Evolutionary conservation across 2,888 invertebrate species (phyloP).

Genomic region (Blera fallax): DNA sequence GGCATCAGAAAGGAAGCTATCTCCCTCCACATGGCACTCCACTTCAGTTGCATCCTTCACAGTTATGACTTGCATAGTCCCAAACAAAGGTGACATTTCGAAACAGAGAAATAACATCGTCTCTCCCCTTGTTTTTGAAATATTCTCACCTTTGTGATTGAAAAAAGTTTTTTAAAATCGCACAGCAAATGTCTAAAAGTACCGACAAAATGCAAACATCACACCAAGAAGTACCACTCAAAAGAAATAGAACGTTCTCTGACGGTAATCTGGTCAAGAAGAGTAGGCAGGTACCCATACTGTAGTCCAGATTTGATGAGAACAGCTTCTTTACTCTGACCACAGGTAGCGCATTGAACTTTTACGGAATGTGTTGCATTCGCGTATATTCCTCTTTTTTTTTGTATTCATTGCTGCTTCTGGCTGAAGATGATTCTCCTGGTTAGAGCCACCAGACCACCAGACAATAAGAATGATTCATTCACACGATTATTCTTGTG

Average conservation of each 20-base stretch:
- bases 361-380: constrained; percentile 62
- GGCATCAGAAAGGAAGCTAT: constrained; percentile 1
- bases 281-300: not conserved
- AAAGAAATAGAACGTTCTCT: constrained; percentile 31
- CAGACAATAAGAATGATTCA: constrained; percentile 62
- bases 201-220: constrained; percentile 32
- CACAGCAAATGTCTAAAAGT: constrained; percentile 20
- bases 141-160: not conserved
- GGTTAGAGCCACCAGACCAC: constrained; percentile 34
- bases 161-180: not conserved
- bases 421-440: constrained; percentile 36
- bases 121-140: not conserved
- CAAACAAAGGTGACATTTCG: constrained; percentile 26
- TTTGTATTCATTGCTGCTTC: constrained; percentile 10
- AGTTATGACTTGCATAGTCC: constrained; percentile 20
- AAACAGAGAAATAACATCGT: not conserved
- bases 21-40: not conserved
- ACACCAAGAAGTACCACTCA: constrained; percentile 44
- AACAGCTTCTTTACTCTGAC: constrained; percentile 44
- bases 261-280: constrained; percentile 54
- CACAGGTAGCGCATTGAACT: constrained; percentile 68
- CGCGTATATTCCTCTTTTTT: constrained; percentile 2
- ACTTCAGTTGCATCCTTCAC: not conserved
- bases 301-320: constrained; percentile 40
- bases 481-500: constrained; percentile 61